Conservation (phyloP, 2,797 vertebrate genomes). For the Chaetophractus vellerosus region DNA sequence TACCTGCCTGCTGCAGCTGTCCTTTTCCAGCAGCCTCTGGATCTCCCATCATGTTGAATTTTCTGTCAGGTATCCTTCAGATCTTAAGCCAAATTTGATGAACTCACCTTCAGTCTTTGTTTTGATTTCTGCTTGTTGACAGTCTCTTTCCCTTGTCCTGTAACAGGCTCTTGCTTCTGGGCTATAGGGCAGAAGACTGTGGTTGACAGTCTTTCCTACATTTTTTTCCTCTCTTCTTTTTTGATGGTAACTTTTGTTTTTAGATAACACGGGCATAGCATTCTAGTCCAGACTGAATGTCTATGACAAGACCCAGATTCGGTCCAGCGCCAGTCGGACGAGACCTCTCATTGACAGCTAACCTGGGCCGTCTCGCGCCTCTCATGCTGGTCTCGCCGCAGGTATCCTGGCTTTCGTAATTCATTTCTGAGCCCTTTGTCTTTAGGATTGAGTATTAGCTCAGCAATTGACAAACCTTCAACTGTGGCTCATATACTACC, state of each 20-base stretch:
- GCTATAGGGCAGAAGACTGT: not conserved
- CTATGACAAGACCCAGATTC: no score
- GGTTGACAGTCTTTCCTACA: not conserved
- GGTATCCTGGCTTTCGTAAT: not conserved
- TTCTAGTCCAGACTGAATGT: not conserved
- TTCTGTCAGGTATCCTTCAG: fast-evolving
- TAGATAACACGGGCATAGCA: not conserved
- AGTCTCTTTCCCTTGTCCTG: not conserved
- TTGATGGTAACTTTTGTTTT: not conserved
- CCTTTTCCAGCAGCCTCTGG: not conserved
- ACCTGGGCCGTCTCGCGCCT: fast-evolving
- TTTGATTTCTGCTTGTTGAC: not conserved
- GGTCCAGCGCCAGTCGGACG: not conserved
- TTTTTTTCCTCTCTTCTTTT: not conserved
- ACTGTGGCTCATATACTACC: no score
- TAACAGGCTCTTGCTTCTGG: not conserved
- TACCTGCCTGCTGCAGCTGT: fast-evolving
- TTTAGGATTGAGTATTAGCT: not conserved
- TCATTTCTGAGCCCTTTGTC: not conserved
- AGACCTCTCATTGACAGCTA: not conserved
- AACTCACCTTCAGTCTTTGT: not conserved
- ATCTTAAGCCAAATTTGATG: fast-evolving
- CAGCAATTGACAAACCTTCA: not conserved
- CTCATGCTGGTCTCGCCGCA: not conserved
- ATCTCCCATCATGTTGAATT: not conserved